phyloP scores from a whole-genome alignment of 1,140 invertebrate species.

The Physella acuta region DNA sequence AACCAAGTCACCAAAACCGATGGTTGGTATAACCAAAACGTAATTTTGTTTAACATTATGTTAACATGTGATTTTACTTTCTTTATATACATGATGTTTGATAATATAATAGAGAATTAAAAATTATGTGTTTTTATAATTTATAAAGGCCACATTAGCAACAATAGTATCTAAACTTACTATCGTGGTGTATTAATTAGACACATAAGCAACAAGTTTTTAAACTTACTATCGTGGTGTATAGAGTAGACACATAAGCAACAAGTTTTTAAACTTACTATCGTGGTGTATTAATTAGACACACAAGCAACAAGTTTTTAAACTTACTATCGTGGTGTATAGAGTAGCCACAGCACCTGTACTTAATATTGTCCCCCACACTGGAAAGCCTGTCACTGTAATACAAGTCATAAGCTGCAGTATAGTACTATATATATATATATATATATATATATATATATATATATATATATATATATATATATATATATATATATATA shows the following conservation, averaged over 20 bases:
- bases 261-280: constrained; percentile 74
- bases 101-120: too few species aligned
- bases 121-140: constrained; percentile 82
- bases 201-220: too few species aligned
- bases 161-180: constrained; percentile 73
- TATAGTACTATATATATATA: background rate
- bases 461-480: background rate
- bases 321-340: constrained; percentile 81
- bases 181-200: constrained; percentile 82
- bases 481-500: background rate
- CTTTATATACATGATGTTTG: too few species aligned
- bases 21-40: too few species aligned
- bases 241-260: constrained; percentile 84
- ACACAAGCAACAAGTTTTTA: too few species aligned
- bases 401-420: background rate
- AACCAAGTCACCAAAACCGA: too few species aligned
- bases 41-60: too few species aligned
- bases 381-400: constrained; percentile 48
- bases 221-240: constrained; percentile 77
- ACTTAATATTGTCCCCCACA: constrained; percentile 67
- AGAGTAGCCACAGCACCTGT: constrained; percentile 83
- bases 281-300: constrained; percentile 82
- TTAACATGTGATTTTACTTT: too few species aligned
- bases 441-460: background rate
- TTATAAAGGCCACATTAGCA: constrained; percentile 84